Base-by-base conservation (phyloP, 2,797 vertebrate genomes). In the Gobio occitaniae region DNA sequence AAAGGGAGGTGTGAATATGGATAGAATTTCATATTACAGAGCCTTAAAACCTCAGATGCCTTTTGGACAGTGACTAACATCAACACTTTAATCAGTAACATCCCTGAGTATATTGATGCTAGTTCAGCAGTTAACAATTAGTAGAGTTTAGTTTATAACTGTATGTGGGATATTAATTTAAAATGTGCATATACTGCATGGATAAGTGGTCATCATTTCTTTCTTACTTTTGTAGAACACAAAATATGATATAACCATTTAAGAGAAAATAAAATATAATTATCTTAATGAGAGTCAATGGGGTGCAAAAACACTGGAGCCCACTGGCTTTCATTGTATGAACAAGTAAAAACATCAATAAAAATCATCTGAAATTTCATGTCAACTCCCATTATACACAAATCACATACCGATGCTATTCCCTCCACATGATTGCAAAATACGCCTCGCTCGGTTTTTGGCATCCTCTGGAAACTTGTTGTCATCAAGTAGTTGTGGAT, bases 341-440 rank as follows among this genome's bases (percentile, higher is more conserved):
- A 72, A 63, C 29, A 29, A 63, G 25, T 63, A 63, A 15, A 29
- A 29, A 63, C 25, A 29, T 63, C 5, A 29, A 13, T 63, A 63
- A 13, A 29, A 29, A 29, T 1, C 9, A 52, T 36, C 19, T 75
- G 0, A 75, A 38, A 38, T 54, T 76, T 56, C 32, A 56, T 56
- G 17, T 54, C 17, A 38, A 9, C 29, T n/a, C 1, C 19, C 6
- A 38, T 38, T 52, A 52, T 11, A 36, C 50, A 32, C 47, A 36
- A 63, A 79, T 36, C 41, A 65, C 61, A 32, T 88, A 98, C 97
- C 97, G 11, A 96, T 89, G 87, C 97, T 98, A 69, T 94, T 94
- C 50, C 97, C 97, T 52, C 95, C 95, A 17, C 97, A 98, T 0
- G 94, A 96, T 80, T 95, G 93, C 87, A 99, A 90, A 88, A 98